phyloP scores from a whole-genome alignment of 2,888 invertebrate species.

The Erebia epiphron region DNA sequence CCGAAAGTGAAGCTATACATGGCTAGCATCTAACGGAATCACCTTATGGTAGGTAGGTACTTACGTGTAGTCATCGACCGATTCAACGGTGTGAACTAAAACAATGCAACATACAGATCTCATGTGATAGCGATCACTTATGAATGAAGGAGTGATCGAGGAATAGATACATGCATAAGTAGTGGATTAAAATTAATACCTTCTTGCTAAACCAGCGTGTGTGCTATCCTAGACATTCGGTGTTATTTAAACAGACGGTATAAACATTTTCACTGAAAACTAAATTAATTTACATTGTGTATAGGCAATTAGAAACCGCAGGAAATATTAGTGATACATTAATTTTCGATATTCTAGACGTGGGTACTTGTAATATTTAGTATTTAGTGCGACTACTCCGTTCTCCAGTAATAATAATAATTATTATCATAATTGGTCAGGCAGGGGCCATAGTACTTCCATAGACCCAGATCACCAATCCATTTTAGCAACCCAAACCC shows the following conservation, averaged over 20 bases:
- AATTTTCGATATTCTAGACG: no score
- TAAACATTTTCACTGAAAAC: no score
- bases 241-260: background rate
- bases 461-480: no score
- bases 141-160: constrained; percentile 60
- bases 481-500: no score
- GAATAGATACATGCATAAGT: constrained; percentile 53
- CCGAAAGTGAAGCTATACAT: background rate
- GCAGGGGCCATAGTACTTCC: no score
- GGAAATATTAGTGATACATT: no score
- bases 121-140: constrained; percentile 60
- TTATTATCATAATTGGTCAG: no score
- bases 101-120: constrained; percentile 52
- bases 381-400: no score
- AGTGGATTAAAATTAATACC: constrained; percentile 55
- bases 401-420: no score
- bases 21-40: constrained; percentile 4
- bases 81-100: constrained; percentile 49
- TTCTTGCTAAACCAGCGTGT: background rate
- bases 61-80: constrained; percentile 46
- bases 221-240: background rate
- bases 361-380: no score
- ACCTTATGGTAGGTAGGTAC: background rate
- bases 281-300: no score
- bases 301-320: no score